A percentile compares a stretch with the other conserved stretches of the same genome.
Evolutionary conservation across 1,140 invertebrate genomes (phyloP).

Genomic region (Diorhabda sublineata): DNA sequence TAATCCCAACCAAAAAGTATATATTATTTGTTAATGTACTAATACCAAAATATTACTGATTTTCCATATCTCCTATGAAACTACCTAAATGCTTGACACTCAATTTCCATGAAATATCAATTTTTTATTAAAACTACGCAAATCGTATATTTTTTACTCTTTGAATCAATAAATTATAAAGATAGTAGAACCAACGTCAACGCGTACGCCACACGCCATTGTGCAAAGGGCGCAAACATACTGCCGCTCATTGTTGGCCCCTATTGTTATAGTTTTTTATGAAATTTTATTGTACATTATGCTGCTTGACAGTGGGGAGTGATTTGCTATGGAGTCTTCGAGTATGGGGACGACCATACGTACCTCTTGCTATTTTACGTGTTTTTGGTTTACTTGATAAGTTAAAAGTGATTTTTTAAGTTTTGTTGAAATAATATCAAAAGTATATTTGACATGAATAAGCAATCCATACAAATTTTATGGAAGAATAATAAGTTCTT

Average conservation of each 20-base stretch:
- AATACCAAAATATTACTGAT: too few relatives aligned
- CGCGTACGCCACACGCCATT: conserved; percentile 11
- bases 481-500: too few relatives aligned
- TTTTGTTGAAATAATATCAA: too few relatives aligned
- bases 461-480: too few relatives aligned
- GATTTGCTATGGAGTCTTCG: conserved; percentile 23
- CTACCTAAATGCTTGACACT: too few relatives aligned
- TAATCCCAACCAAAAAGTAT: too few relatives aligned
- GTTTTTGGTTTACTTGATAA: neutral
- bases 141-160: neutral
- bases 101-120: too few relatives aligned
- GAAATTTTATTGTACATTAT: conserved; percentile 25
- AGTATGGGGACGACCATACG: conserved; percentile 21
- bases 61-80: too few relatives aligned
- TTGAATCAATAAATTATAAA: conserved; percentile 13
- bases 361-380: neutral
- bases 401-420: neutral
- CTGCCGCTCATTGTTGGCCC: conserved; percentile 16
- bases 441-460: too few relatives aligned
- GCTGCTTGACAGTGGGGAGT: conserved; percentile 26
- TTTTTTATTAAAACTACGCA: too few relatives aligned
- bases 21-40: too few relatives aligned
- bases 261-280: conserved; percentile 28
- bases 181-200: conserved; percentile 10
- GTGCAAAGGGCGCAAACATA: conserved; percentile 17